Evolutionary conservation across 2,888 invertebrate species (phyloP).

Genomic region (Conomelus anceps): DNA sequence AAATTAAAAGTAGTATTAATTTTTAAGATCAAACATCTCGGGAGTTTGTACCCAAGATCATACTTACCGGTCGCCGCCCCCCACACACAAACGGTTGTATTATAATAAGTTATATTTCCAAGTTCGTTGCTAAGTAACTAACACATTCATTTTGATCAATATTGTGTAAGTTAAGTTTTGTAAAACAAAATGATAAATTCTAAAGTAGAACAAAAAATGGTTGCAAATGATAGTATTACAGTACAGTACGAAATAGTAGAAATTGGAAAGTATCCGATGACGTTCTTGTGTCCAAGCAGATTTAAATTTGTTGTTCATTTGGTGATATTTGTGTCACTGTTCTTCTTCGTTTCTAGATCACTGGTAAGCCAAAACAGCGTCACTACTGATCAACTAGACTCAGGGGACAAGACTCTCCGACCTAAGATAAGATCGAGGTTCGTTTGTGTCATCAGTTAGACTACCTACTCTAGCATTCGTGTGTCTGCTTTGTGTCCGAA

Average conservation of each 20-base stretch:
- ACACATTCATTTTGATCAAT: not conserved
- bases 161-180: not conserved
- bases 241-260: not conserved
- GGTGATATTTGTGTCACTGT: not conserved
- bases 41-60: too few species aligned
- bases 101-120: not conserved
- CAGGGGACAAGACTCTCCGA: slow-evolving; percentile 1
- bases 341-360: slow-evolving; percentile 10
- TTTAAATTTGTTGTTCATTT: not conserved
- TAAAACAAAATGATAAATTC: not conserved
- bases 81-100: too few species aligned
- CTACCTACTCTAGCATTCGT: not conserved
- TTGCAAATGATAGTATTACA: not conserved
- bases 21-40: too few species aligned
- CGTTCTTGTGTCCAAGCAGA: not conserved
- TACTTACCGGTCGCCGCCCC: too few species aligned
- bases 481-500: not conserved
- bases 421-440: slow-evolving; percentile 8
- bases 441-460: not conserved
- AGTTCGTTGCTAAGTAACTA: not conserved
- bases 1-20: too few species aligned
- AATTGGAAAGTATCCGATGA: not conserved
- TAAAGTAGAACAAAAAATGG: not conserved
- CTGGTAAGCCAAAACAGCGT: slow-evolving; percentile 6
- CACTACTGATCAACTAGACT: slow-evolving; percentile 3